Base-by-base conservation (phyloP, 2,888 invertebrate species). In the Oscheius onirici region DNA sequence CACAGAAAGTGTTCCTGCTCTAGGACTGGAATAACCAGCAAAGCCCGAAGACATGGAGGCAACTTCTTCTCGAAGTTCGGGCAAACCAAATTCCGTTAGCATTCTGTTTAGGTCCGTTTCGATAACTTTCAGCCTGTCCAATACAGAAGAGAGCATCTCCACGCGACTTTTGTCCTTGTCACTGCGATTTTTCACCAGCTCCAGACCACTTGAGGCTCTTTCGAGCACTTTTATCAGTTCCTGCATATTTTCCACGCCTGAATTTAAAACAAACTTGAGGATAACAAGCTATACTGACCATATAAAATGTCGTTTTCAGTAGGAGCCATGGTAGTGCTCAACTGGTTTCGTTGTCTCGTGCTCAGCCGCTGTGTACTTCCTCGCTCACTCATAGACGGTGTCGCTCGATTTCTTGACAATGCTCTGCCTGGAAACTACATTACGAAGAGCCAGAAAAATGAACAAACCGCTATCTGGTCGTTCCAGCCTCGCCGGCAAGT, bases 1-100 rank as follows among this genome's bases (percentile, higher is more conserved):
- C 76, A 94, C 92, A 74, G 88, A 83, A 75, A 90, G 81, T 80
- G 90, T 80, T 84, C 84, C 79, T 8, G 86, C 76, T 5, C 78
- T 78, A 6, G 79, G 69, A 26, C 70, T 61, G 26, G 60, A 54
- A 49, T 68, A 72, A 15, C 69, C 69, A 5, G 65, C 75, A 28
- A 58, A 51, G 11, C 73, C 74, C 8, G 73, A 74, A n/a, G 75
- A 73, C 41, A 73, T 68, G 10, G 74, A 73, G 11, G 68, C 54
- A 26, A 72, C 75, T 24, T 63, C 70, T 34, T 55, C 71, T 44
- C 63, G 55, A 22, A 57, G 10, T n/a, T 49, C 71, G n/a, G 43
- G 49, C 22, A 46, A 40, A 11, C 71, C 73, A 52, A 58, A 69
- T 28, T 73, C 73, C 6, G 24, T 20, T 0, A 67, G 60, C 10